Conservation (phyloP, 2,888 invertebrate species). For the Chrysolina oricalcia region DNA sequence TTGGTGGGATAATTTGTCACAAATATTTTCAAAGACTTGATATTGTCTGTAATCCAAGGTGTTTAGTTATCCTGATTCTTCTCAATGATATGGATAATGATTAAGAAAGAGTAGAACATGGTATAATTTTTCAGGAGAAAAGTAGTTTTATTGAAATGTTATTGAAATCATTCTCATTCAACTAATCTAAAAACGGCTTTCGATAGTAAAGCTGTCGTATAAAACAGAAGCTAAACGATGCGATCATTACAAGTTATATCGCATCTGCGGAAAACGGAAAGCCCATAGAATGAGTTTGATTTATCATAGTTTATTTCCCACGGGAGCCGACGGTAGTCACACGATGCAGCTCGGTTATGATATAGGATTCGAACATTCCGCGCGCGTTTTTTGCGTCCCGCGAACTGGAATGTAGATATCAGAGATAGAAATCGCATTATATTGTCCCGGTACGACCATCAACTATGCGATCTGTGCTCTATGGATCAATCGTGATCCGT, state of each 20-base stretch:
- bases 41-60: no score
- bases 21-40: no score
- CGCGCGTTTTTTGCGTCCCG: slow-evolving; percentile 45
- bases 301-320: slow-evolving; percentile 58
- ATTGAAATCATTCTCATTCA: slow-evolving; percentile 3
- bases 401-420: slow-evolving; percentile 43
- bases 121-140: background rate
- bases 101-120: no score
- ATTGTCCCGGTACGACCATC: slow-evolving; percentile 47
- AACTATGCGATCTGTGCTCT: slow-evolving; percentile 47
- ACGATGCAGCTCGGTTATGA: slow-evolving; percentile 50
- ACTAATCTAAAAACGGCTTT: slow-evolving; percentile 7
- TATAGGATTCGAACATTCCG: slow-evolving; percentile 47
- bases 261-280: slow-evolving; percentile 15
- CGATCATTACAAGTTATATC: slow-evolving; percentile 16
- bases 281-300: slow-evolving; percentile 48
- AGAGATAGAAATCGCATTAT: slow-evolving; percentile 53
- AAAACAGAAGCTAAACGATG: slow-evolving; percentile 21
- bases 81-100: no score
- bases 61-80: no score
- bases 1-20: no score
- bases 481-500: slow-evolving; percentile 55
- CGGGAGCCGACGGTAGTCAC: slow-evolving; percentile 57
- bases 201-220: slow-evolving; percentile 9
- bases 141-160: background rate